Base-by-base conservation (phyloP, 2,113 vertebrate species). In the Alexandromys fortis region DNA sequence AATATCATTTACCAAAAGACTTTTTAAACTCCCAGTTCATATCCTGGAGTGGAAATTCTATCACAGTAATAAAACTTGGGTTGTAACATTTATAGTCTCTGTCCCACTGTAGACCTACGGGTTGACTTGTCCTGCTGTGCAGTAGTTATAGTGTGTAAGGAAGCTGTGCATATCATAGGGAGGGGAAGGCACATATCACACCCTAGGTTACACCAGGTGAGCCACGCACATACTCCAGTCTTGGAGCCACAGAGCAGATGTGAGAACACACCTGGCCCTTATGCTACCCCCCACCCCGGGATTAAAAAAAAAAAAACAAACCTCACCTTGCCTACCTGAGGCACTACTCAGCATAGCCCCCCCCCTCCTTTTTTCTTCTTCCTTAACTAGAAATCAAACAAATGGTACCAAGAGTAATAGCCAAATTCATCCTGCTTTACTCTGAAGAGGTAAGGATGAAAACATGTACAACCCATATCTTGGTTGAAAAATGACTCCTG, bases 11-110 rank as follows among this genome's bases (percentile, higher is more conserved):
- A 7, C n/a, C 26, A 65, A 55, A 72, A 45, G 55, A 49, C 14
- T 63, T 89, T 91, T 87, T 79, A 83, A 89, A 38, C 45, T 89
- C 90, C 35, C 11, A 91, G 10, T 58, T 73, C 38, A 86, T 75
- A 94, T 92, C 55, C 92, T 86, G 77, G 26, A 92, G 38, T 86
- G 89, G 92, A 95, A 95, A 89, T 78, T 33, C 21, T 47, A 45
- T 89, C 28, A 42, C 42, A 79, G 16, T 92, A 92, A 17, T 95
- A 63, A 90, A 96, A 72, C 26, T 42, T 47, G 19, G 19, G 3
- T 52, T 86, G 8, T 94, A 58, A 78, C 8, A 0, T 70, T 90
- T 89, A 45, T 79, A 58, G 61, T 86, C 49, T 86, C 70, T 35
- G 76, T 61, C 75, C 30, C 65, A 19, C 61, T n/a, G 30, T 52